Percentiles rank a stretch among this genome's conserved stretches.
Evolutionary conservation across 2,113 vertebrate species (phyloP).

Genomic region (Antechinus flavipes): DNA sequence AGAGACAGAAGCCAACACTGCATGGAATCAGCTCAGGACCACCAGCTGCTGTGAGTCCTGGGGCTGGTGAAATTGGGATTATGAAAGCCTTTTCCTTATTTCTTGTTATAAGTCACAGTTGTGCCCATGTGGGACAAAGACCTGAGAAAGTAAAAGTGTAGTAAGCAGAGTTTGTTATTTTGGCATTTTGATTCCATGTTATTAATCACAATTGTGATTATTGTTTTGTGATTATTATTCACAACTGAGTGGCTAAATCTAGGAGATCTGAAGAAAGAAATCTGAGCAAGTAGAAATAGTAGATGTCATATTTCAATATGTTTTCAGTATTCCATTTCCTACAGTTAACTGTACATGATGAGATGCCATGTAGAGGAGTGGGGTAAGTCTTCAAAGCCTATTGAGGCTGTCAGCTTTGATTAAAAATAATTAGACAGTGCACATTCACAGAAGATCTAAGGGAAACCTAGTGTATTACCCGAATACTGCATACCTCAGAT

Average conservation of each 20-base stretch:
- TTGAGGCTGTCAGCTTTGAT: not conserved
- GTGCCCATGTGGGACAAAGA: not conserved
- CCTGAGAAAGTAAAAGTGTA: not conserved
- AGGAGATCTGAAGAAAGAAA: not conserved
- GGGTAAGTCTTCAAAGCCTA: not conserved
- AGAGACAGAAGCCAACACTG: not conserved
- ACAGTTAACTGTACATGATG: not conserved
- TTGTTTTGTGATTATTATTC: not conserved
- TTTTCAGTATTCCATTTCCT: not conserved
- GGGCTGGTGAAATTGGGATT: not conserved
- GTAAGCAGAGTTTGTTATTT: not conserved
- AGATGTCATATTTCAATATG: not conserved
- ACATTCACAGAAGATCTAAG: not conserved
- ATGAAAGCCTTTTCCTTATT: not conserved
- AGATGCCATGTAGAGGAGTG: not conserved
- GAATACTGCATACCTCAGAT: not conserved
- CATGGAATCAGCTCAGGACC: not conserved
- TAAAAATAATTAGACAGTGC: not conserved
- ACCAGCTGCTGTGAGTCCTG: not conserved
- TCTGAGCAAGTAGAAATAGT: not conserved
- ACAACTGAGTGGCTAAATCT: not conserved
- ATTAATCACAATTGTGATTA: not conserved
- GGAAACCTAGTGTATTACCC: not conserved
- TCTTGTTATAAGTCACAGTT: not conserved
- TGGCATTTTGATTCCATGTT: not conserved